Evolutionary conservation across 2,113 vertebrate species (phyloP).

Genomic region (Hyperoodon ampullatus): DNA sequence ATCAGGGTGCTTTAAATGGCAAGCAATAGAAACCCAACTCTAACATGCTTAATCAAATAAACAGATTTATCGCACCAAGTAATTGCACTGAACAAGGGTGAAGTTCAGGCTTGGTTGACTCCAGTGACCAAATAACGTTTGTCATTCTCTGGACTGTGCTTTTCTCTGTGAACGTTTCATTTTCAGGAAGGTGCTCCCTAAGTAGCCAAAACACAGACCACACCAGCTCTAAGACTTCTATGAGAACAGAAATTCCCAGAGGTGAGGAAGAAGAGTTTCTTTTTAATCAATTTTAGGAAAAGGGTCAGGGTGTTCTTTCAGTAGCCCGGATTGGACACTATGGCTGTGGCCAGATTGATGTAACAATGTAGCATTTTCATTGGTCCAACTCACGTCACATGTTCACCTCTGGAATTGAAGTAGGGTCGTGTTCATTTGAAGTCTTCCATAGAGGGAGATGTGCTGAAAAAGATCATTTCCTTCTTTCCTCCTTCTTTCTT

Average conservation of each 20-base stretch:
- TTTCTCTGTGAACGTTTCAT: background rate
- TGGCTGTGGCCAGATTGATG: background rate
- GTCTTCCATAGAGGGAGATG: background rate
- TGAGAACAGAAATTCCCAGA: background rate
- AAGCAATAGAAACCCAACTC: background rate
- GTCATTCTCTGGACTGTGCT: background rate
- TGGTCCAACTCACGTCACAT: background rate
- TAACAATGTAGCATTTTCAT: background rate
- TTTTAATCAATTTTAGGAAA: background rate
- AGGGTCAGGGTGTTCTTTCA: background rate
- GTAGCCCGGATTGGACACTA: background rate
- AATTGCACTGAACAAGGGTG: background rate
- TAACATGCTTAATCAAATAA: background rate
- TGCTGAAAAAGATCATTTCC: accelerated
- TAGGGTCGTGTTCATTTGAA: background rate
- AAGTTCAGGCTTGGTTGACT: background rate
- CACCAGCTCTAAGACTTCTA: background rate
- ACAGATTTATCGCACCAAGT: background rate
- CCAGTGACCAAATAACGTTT: background rate
- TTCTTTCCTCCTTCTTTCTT: background rate
- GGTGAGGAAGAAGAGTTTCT: background rate
- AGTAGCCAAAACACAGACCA: background rate
- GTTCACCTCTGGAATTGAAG: background rate
- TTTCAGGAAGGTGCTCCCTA: background rate
- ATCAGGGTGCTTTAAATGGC: background rate